Conservation (phyloP, 2,113 vertebrate species). For the Potamarius usumacintae region DNA sequence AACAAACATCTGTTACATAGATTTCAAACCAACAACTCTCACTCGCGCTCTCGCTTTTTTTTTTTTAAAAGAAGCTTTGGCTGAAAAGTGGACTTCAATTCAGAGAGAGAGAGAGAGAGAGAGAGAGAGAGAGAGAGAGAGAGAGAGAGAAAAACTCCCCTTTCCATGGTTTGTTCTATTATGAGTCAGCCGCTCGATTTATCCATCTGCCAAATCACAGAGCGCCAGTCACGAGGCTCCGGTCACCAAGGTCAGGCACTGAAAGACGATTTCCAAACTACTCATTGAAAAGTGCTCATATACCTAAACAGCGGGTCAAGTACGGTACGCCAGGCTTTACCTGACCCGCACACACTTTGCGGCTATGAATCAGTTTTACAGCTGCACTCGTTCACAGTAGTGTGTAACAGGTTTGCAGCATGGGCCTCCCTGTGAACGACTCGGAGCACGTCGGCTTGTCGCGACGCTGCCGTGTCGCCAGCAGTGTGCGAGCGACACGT, state of each 20-base stretch:
- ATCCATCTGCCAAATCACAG: conserved; percentile 60
- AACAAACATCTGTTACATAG: conserved; percentile 44
- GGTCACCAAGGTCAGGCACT: conserved; percentile 52
- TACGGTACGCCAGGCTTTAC: conserved; percentile 19
- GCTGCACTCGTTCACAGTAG: conserved; percentile 11
- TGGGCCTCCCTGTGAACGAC: neutral
- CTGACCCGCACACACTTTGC: conserved; percentile 34
- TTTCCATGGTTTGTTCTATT: conserved; percentile 66
- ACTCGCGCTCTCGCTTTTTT: neutral
- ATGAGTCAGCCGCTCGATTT: conserved; percentile 66
- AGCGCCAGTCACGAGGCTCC: conserved; percentile 62
- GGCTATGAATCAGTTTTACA: conserved; percentile 47
- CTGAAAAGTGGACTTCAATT: neutral
- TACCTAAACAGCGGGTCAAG: conserved; percentile 26
- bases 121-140: neutral
- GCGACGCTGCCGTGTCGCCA: neutral
- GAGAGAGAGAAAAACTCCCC: conserved; percentile 39
- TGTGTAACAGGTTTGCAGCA: conserved; percentile 33
- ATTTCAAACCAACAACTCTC: conserved; percentile 34
- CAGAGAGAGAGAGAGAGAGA: neutral
- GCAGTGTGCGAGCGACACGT: neutral
- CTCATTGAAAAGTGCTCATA: conserved; percentile 36
- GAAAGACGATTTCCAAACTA: conserved; percentile 36
- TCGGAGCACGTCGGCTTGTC: neutral
- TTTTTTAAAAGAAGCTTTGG: neutral